phyloP scores from a whole-genome alignment of 2,888 invertebrate genomes.

The Rhimphoctona megacephalus region DNA sequence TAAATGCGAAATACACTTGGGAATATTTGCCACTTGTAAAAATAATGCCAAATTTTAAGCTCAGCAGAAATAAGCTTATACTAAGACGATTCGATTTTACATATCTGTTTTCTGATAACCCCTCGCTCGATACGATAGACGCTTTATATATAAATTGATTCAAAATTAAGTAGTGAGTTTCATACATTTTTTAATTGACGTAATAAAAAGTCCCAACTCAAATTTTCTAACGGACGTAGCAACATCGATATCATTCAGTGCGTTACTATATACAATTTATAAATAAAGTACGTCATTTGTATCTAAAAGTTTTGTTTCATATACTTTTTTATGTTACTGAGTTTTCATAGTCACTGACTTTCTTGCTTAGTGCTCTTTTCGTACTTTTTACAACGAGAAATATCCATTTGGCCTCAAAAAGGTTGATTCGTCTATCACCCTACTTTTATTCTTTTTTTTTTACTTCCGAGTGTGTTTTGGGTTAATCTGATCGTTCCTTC shows the following conservation, averaged over 20 bases:
- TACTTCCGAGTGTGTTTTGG: constrained; percentile 30
- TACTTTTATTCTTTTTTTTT: constrained; percentile 11
- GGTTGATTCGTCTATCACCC: constrained; percentile 10
- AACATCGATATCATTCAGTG: background rate
- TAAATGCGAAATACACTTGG: too few relatives aligned
- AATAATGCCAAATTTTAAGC: too few relatives aligned
- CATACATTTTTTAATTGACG: background rate
- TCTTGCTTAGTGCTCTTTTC: constrained; percentile 1
- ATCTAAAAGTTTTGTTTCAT: background rate
- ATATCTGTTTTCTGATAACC: too few relatives aligned
- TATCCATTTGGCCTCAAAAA: constrained; percentile 28
- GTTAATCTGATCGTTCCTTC: constrained; percentile 53
- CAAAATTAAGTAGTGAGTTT: too few relatives aligned
- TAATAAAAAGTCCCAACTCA: background rate
- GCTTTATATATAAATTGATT: too few relatives aligned
- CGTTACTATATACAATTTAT: background rate
- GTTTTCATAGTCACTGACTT: background rate
- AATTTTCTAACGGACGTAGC: background rate
- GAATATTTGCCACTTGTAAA: too few relatives aligned
- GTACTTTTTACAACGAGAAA: background rate
- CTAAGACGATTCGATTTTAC: too few relatives aligned
- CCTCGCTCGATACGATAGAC: too few relatives aligned
- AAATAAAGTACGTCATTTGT: background rate
- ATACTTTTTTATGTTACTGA: background rate
- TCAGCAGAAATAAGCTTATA: too few relatives aligned